Evolutionary conservation across 2,888 invertebrate genomes (phyloP).

Genomic region (Micoletzkya japonica): DNA sequence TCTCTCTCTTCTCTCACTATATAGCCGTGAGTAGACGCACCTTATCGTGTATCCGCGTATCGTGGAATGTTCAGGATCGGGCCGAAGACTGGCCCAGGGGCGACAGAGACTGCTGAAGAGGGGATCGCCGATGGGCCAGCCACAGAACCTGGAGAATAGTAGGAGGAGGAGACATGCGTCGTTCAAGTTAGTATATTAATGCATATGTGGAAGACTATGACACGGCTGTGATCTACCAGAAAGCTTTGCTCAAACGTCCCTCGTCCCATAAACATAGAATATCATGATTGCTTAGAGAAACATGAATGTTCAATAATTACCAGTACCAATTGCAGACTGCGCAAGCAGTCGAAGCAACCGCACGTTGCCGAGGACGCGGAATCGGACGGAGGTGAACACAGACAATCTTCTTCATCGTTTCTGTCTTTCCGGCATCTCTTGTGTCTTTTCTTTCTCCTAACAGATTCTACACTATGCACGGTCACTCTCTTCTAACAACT

Average conservation of each 20-base stretch:
- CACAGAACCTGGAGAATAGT: slow-evolving; percentile 50
- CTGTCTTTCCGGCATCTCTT: too few species aligned
- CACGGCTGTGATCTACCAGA: too few species aligned
- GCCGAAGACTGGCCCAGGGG: slow-evolving; percentile 60
- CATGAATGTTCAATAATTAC: too few species aligned
- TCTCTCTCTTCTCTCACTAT: background rate
- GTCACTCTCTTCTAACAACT: too few species aligned
- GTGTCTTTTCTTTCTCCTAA: too few species aligned
- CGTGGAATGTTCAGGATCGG: slow-evolving; percentile 37
- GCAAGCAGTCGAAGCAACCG: slow-evolving; percentile 52
- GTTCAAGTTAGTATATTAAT: slow-evolving; percentile 47
- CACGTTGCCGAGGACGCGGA: slow-evolving; percentile 41
- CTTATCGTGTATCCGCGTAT: background rate
- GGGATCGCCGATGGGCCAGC: slow-evolving; percentile 52
- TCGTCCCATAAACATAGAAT: too few species aligned
- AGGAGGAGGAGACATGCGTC: slow-evolving; percentile 48
- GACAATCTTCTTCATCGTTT: too few species aligned
- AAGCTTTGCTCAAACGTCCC: too few species aligned
- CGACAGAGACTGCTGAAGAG: slow-evolving; percentile 61
- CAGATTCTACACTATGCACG: too few species aligned
- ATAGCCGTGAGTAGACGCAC: background rate
- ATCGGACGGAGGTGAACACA: too few species aligned
- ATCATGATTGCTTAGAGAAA: background rate
- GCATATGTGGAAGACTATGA: too few species aligned
- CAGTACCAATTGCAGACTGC: slow-evolving; percentile 35